Conservation (phyloP, 2,797 vertebrate genomes). For the Gallirallus australis region DNA sequence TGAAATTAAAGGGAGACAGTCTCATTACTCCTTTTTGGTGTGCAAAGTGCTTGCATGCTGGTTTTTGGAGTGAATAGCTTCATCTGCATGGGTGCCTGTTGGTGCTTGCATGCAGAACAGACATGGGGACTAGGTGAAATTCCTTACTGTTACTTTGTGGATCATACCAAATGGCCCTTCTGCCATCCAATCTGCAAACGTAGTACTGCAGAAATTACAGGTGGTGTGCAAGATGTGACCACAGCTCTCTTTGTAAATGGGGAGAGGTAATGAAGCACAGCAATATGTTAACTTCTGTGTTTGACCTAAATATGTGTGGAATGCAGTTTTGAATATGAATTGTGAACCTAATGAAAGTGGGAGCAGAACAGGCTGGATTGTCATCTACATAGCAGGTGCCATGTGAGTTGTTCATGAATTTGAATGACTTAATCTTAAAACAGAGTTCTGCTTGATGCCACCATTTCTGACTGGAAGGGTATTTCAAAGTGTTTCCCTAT, state of each 20-base stretch:
- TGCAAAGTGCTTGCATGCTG: neutral
- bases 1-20: neutral
- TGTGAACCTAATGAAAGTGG: neutral
- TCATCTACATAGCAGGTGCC: neutral
- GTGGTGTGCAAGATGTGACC: neutral
- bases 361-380: neutral
- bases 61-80: neutral
- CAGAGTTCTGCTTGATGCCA: neutral
- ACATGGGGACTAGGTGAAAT: neutral
- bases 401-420: neutral
- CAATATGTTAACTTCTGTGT: neutral
- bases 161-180: neutral
- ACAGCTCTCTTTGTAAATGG: neutral
- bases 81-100: neutral
- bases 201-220: neutral
- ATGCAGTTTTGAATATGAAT: neutral
- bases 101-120: neutral
- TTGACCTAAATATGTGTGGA: neutral
- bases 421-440: neutral
- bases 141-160: neutral
- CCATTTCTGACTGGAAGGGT: neutral
- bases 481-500: neutral
- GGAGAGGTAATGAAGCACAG: neutral
- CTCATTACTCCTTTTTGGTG: neutral
- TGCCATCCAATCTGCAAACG: accelerated